phyloP scores from a whole-genome alignment of 2,888 invertebrate species.

The Fragum fragum region DNA sequence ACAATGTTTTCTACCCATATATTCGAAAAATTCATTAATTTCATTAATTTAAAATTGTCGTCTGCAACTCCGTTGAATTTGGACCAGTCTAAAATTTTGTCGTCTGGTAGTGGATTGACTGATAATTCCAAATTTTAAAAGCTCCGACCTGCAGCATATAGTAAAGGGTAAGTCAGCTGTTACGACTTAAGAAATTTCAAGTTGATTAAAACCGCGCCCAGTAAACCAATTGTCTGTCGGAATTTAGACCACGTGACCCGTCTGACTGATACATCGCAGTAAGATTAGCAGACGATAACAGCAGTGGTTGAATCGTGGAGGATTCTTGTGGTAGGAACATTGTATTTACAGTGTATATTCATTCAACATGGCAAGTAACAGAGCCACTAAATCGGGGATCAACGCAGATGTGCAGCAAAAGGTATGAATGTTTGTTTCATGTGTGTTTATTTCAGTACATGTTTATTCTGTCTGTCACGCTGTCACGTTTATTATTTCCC shows the following conservation, averaged over 20 bases:
- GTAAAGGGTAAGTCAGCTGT: neutral
- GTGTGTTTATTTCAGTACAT: neutral
- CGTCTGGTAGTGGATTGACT: too few species aligned
- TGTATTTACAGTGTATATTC: neutral
- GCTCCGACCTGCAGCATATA: too few species aligned
- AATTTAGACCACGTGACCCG: slow-evolving; percentile 47
- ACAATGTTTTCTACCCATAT: too few species aligned
- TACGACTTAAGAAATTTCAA: neutral
- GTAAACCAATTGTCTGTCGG: slow-evolving; percentile 51
- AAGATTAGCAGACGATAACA: neutral
- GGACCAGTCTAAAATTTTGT: too few species aligned
- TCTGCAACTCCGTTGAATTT: too few species aligned
- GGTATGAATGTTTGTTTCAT: slow-evolving; percentile 39
- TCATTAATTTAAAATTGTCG: too few species aligned
- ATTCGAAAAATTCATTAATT: too few species aligned
- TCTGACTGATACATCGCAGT: neutral
- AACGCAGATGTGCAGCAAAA: slow-evolving; percentile 69
- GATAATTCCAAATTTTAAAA: too few species aligned
- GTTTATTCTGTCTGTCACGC: neutral
- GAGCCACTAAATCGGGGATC: slow-evolving; percentile 69
- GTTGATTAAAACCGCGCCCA: slow-evolving; percentile 44
- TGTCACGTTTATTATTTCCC: too few species aligned
- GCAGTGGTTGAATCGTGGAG: neutral
- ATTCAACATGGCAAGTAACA: slow-evolving; percentile 49
- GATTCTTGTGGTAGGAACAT: neutral